phyloP scores from a whole-genome alignment of 2,113 vertebrate species.

The Megalops atlanticus region DNA sequence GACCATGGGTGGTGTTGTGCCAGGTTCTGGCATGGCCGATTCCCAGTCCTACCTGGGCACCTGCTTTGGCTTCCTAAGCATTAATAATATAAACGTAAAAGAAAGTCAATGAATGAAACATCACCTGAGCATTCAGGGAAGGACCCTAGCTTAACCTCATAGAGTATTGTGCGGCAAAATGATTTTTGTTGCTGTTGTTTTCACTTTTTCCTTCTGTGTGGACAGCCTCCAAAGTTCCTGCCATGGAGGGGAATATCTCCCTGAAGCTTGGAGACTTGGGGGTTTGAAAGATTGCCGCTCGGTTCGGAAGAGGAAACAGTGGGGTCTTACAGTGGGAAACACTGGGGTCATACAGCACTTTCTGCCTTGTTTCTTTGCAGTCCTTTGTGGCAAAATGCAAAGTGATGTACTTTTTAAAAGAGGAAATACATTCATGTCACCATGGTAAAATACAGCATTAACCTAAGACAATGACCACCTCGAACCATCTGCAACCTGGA shows the following conservation, averaged over 20 bases:
- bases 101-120: neutral
- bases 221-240: neutral
- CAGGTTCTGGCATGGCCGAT: too few relatives aligned
- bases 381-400: neutral
- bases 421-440: neutral
- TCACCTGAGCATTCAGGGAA: too few relatives aligned
- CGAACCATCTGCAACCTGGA: neutral
- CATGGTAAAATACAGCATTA: neutral
- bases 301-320: constrained; percentile 40
- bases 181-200: neutral
- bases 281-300: constrained; percentile 18
- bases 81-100: too few relatives aligned
- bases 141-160: too few relatives aligned
- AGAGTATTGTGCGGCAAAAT: too few relatives aligned
- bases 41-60: too few relatives aligned
- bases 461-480: neutral
- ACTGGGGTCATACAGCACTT: constrained; percentile 36
- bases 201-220: neutral
- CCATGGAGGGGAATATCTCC: constrained; percentile 14
- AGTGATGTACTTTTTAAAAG: neutral
- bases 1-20: neutral
- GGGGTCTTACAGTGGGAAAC: constrained; percentile 42
- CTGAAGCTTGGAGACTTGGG: neutral
- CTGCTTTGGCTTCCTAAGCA: too few relatives aligned
- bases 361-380: constrained; percentile 40